Evolutionary conservation across 2,113 vertebrate species (phyloP), one percentile per base, ranked within the genome.

Genomic region (Plestiodon gilberti): DNA sequence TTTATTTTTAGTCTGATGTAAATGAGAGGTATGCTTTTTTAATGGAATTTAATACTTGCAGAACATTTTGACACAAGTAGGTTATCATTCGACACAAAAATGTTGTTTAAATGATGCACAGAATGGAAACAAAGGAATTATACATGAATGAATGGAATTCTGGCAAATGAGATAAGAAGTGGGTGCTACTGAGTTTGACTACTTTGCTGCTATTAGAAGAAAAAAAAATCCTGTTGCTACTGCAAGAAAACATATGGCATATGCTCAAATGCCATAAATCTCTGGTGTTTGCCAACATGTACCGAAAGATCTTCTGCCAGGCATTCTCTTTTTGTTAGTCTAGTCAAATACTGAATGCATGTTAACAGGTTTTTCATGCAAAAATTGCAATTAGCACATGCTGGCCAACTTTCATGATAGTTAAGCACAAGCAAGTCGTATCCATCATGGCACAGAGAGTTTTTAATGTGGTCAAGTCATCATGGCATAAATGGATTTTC

Each of bases 241-340:
- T 55, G 59, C 33, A 48, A 40, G 62, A 55, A 85, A 69, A 2
- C 18, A 20, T 67, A 35, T 78, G 48, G 33, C 20, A 30, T 67
- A 20, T 85, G 20, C 13, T 35, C 40, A 70, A 69, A 67, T 85
- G 43, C 14, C 75, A 40, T 25, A 84, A 65, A 43, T 65, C 40
- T n/a, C 35, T 28, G 43, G 3, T 62, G 38, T 69, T 23, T 85
- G 18, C 33, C 23, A 22, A 30, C 28, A 38, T 30, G 9, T 33
- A 5, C 43, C 17, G 62, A 85, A 78, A 78, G 35, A 28, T 35
- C 22, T 52, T 70, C 33, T 78, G 64, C n/a, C 48, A 67, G 33
- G 57, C 25, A 69, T 77, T 85, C 43, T 67, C 74, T 69, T 85
- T n/a, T 85, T 77, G 33, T 77, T 52, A 78, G 30, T 67, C 17